Evolutionary conservation across 2,113 vertebrate genomes (phyloP).

Genomic region (Rutilus rutilus): DNA sequence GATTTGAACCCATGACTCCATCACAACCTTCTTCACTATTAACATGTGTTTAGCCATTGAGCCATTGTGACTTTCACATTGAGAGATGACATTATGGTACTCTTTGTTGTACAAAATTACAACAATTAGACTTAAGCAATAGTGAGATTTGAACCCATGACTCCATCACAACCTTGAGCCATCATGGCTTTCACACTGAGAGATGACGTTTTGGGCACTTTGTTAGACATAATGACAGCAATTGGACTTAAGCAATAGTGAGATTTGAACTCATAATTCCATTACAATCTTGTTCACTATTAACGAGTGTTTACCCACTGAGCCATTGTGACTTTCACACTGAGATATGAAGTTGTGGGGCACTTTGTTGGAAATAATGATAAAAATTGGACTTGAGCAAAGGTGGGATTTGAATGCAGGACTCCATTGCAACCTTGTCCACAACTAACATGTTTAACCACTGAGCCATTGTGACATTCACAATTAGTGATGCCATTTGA

Average conservation of each 20-base stretch:
- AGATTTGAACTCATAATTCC: neutral
- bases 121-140: neutral
- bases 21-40: neutral
- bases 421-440: neutral
- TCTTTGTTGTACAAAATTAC: neutral
- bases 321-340: neutral
- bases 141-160: neutral
- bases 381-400: neutral
- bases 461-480: neutral
- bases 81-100: neutral
- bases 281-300: neutral
- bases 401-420: accelerated
- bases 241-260: neutral
- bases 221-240: neutral
- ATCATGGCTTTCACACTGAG: too few species aligned
- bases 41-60: neutral
- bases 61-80: neutral
- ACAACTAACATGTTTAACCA: neutral
- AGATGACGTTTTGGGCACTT: neutral
- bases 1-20: neutral
- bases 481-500: accelerated
- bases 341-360: accelerated
- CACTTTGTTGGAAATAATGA: too few species aligned
- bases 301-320: neutral
- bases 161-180: neutral